These are phyloP conservation scores for Mareca penelope DNA, from an alignment of 2,797 vertebrate genomes.

Conservation along the genomic window DNA sequence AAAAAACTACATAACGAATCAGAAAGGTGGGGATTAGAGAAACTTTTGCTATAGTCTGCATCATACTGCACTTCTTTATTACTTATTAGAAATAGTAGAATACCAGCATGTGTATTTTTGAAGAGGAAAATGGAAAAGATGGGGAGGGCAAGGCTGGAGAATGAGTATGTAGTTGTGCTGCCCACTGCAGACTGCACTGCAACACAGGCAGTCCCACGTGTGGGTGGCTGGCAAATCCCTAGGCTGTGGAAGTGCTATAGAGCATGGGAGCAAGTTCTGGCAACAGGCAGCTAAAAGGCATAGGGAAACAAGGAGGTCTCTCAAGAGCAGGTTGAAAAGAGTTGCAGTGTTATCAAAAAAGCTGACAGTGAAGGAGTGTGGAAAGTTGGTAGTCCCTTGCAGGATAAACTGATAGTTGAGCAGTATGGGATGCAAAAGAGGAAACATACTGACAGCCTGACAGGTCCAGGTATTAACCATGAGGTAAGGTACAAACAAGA, in stretches of 20 bases:
- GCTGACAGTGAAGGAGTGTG: not conserved
- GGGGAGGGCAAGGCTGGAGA: not conserved
- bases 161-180: not conserved
- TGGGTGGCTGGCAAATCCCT: not conserved
- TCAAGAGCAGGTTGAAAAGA: not conserved
- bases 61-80: not conserved
- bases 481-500: not conserved
- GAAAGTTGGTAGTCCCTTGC: not conserved
- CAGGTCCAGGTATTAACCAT: not conserved
- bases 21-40: not conserved
- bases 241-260: not conserved
- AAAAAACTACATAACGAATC: not conserved
- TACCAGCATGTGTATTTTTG: not conserved
- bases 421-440: not conserved
- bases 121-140: not conserved
- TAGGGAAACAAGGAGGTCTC: not conserved
- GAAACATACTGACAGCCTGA: not conserved
- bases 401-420: not conserved
- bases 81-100: not conserved
- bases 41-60: not conserved
- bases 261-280: not conserved
- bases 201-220: accelerated
- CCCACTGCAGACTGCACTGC: not conserved
- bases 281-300: not conserved
- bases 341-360: not conserved